A percentile compares a stretch with the other conserved stretches of the same genome.
These are phyloP conservation scores for Eulemur coronatus DNA, from an alignment of 2,797 vertebrate genomes.

Conservation along the genomic window DNA sequence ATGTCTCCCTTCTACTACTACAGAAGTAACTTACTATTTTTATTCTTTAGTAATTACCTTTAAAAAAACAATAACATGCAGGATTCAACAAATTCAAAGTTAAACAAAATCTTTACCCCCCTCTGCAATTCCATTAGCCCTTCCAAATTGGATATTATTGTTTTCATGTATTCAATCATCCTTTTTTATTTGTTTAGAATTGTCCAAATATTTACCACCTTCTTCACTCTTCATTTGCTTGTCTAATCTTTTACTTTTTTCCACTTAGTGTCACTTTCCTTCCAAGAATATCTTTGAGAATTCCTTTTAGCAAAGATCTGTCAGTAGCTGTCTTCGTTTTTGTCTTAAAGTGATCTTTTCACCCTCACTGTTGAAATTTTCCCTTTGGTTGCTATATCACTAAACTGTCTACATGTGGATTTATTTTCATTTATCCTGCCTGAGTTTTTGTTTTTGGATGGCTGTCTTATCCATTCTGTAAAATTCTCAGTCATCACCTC, in stretches of 20 bases:
- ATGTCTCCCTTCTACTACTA: background rate
- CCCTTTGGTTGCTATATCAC: background rate
- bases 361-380: background rate
- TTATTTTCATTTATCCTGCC: background rate
- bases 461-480: background rate
- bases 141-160: background rate
- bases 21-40: background rate
- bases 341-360: background rate
- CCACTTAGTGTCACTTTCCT: background rate
- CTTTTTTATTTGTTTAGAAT: background rate
- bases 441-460: background rate
- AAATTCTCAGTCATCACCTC: background rate
- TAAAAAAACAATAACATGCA: background rate
- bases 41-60: constrained; percentile 11
- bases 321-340: background rate
- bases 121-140: background rate
- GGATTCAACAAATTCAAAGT: background rate
- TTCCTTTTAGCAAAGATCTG: background rate
- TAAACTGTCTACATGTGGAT: background rate
- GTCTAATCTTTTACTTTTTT: background rate
- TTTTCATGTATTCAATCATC: background rate
- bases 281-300: background rate
- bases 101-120: background rate
- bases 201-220: background rate
- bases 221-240: background rate